phyloP scores from a whole-genome alignment of 2,113 vertebrate species.

The Malaclemys terrapin region DNA sequence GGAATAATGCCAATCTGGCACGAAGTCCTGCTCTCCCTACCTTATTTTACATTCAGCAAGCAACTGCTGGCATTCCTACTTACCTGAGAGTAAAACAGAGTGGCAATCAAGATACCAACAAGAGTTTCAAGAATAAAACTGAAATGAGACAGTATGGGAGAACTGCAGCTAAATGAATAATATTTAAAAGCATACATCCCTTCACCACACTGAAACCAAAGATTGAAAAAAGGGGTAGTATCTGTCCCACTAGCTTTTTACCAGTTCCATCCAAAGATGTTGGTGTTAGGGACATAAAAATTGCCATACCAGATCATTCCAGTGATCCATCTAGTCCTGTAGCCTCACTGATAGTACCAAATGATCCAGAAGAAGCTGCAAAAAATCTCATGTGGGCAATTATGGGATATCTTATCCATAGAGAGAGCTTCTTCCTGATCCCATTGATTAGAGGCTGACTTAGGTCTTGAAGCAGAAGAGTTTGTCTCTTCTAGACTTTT shows the following conservation, averaged over 20 bases:
- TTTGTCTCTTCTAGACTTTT: neutral
- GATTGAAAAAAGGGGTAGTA: neutral
- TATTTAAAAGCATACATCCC: rapidly evolving
- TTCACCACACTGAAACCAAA: neutral
- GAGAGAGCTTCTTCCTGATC: rapidly evolving
- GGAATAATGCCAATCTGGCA: neutral
- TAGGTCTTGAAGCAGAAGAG: neutral
- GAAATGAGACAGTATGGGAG: rapidly evolving
- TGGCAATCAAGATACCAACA: neutral
- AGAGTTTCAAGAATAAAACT: neutral
- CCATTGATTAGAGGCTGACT: neutral
- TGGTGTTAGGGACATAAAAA: neutral
- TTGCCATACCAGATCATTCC: neutral
- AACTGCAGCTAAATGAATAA: rapidly evolving
- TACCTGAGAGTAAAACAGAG: neutral
- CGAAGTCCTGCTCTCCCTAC: neutral
- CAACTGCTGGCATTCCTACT: rapidly evolving
- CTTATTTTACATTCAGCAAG: neutral
- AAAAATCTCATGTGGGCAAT: neutral
- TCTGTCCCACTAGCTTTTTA: neutral
- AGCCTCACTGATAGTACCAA: neutral
- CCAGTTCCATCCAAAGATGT: neutral
- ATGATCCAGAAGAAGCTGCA: rapidly evolving
- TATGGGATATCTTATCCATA: neutral
- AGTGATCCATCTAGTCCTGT: neutral